These are phyloP conservation scores for Torymus aiolomorphi DNA, from an alignment of 2,888 invertebrate genomes.

Conservation along the genomic window DNA sequence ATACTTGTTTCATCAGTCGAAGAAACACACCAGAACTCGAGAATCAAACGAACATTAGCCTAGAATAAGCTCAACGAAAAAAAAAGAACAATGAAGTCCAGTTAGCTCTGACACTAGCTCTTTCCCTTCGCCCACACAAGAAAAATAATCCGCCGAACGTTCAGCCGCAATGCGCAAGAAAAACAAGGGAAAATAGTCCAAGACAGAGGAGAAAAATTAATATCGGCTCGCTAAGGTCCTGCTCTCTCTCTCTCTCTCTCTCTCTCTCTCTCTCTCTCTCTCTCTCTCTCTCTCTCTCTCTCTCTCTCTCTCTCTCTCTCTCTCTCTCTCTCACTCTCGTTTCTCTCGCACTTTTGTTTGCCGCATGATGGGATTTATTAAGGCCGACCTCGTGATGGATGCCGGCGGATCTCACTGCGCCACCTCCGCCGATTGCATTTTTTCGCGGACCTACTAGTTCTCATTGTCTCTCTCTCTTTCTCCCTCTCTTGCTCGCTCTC, in stretches of 20 bases:
- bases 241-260: constrained; percentile 7
- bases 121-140: too few relatives aligned
- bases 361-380: constrained; percentile 45
- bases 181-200: constrained; percentile 25
- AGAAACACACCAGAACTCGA: too few relatives aligned
- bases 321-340: not conserved
- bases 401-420: constrained; percentile 12
- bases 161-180: not conserved
- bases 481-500: too few relatives aligned
- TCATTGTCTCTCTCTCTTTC: constrained; percentile 15
- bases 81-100: constrained; percentile 38
- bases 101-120: constrained; percentile 15
- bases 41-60: constrained; percentile 12
- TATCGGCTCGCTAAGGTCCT: constrained; percentile 29
- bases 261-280: not conserved
- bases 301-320: constrained; percentile 1
- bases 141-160: not conserved
- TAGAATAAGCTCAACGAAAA: not conserved
- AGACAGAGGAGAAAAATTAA: constrained; percentile 29
- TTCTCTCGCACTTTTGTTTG: constrained; percentile 9
- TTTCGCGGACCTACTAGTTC: constrained; percentile 12
- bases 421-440: constrained; percentile 34
- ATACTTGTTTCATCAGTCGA: too few relatives aligned
- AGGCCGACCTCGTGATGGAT: constrained; percentile 41
- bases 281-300: not conserved